Percentiles rank a stretch among this genome's conserved stretches.
These are phyloP conservation scores for Aphaenogaster rudis DNA, from an alignment of 1,140 invertebrate genomes.

Conservation along the genomic window DNA sequence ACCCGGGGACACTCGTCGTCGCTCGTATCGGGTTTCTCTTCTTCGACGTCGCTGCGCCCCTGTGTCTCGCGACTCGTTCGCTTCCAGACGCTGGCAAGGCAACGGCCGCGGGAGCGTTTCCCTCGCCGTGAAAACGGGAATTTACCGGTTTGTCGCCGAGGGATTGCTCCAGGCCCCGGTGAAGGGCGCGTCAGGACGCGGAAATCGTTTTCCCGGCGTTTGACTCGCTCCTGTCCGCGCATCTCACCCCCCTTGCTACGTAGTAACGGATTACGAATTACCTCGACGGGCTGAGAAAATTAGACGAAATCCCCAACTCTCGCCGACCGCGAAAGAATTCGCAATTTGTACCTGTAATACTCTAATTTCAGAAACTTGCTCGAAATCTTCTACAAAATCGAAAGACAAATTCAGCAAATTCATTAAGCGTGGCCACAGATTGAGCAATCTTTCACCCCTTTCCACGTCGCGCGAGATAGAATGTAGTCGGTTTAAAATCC, in stretches of 20 bases:
- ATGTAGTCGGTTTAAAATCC: not conserved
- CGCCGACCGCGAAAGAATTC: not conserved
- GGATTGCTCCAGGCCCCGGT: not conserved
- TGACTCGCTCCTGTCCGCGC: constrained; percentile 26
- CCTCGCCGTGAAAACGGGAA: constrained; percentile 59
- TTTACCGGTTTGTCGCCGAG: constrained; percentile 3
- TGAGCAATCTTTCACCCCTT: not conserved
- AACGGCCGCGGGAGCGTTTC: constrained; percentile 49
- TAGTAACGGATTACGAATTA: not conserved
- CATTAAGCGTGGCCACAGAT: not conserved
- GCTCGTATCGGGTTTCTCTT: constrained; percentile 77
- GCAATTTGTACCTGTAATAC: not conserved
- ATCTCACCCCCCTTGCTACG: not conserved
- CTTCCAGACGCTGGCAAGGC: constrained; percentile 49
- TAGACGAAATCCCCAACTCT: not conserved
- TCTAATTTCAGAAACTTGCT: not conserved
- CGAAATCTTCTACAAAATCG: not conserved
- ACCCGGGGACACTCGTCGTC: constrained; percentile 8
- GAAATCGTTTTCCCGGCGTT: constrained; percentile 50
- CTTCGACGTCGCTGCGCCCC: constrained; percentile 1
- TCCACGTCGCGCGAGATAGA: not conserved
- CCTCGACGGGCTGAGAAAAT: not conserved
- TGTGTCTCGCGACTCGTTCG: constrained; percentile 70
- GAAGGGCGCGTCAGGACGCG: constrained; percentile 19
- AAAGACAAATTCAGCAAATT: not conserved